Conservation (phyloP, 2,797 vertebrate genomes). For the Schizopygopsis pylzovi region DNA sequence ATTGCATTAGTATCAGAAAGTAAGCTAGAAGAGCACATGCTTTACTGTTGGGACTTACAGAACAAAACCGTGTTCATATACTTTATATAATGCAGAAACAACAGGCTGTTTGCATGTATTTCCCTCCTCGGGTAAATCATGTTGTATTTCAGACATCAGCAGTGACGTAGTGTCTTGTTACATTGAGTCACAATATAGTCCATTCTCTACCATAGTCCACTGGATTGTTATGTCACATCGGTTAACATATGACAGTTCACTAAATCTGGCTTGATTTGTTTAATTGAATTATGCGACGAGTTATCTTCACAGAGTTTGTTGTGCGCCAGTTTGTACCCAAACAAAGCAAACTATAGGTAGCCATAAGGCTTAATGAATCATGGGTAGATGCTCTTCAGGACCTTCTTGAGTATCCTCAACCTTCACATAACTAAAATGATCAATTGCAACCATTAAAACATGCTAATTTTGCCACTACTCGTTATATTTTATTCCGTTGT, state of each 20-base stretch:
- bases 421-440: not conserved
- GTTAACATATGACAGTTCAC: not conserved
- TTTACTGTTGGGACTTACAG: slow-evolving; percentile 1
- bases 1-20: slow-evolving; percentile 51
- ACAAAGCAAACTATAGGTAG: not conserved
- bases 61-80: not conserved
- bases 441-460: not conserved
- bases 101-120: not conserved
- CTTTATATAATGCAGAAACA: slow-evolving; percentile 1
- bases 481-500: not conserved
- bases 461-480: not conserved
- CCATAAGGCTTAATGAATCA: not conserved
- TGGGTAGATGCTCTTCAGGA: not conserved
- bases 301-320: too few relatives aligned
- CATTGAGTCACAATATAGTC: not conserved
- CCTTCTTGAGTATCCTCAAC: not conserved
- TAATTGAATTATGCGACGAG: not conserved
- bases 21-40: slow-evolving; percentile 37
- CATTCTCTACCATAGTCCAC: not conserved
- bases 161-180: not conserved
- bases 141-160: not conserved
- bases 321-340: not conserved
- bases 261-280: not conserved
- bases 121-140: not conserved
- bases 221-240: not conserved